Evolutionary conservation across 2,888 invertebrate genomes (phyloP).

Genomic region (Dryobota labecula): DNA sequence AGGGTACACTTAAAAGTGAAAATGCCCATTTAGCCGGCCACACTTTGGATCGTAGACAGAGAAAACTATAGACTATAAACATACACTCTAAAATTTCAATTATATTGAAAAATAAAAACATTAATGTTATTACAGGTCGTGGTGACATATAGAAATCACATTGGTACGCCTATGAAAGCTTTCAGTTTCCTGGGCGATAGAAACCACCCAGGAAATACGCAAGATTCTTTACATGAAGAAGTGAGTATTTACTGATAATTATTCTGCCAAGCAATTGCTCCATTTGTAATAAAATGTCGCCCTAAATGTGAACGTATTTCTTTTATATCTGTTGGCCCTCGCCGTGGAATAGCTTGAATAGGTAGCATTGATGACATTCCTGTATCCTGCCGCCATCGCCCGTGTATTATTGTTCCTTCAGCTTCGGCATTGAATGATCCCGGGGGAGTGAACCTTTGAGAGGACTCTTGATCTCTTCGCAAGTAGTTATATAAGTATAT

Average conservation of each 20-base stretch:
- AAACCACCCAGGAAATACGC: too few relatives aligned
- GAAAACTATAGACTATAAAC: background rate
- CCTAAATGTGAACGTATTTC: constrained; percentile 54
- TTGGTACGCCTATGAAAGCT: constrained; percentile 1
- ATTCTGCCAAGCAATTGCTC: constrained; percentile 48
- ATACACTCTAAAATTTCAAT: background rate
- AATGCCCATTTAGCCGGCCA: background rate
- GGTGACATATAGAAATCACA: constrained; percentile 3
- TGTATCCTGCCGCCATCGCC: constrained; percentile 53
- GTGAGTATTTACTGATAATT: constrained; percentile 33
- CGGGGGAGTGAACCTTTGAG: constrained; percentile 44
- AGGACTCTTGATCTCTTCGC: constrained; percentile 43
- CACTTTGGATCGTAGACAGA: constrained; percentile 1
- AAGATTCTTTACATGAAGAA: constrained; percentile 40
- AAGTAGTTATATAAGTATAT: constrained; percentile 31
- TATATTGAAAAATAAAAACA: constrained; percentile 1
- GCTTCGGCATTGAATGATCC: constrained; percentile 50
- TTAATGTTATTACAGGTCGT: constrained; percentile 3
- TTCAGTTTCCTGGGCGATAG: too few relatives aligned
- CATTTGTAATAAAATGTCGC: constrained; percentile 56
- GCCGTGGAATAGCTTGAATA: constrained; percentile 51
- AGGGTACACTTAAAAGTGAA: too few relatives aligned
- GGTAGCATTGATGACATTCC: constrained; percentile 51
- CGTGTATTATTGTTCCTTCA: constrained; percentile 50
- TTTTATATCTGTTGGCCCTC: constrained; percentile 46